Evolutionary conservation across 2,797 vertebrate genomes (phyloP).

Genomic region (Pseudocheirus occidentalis): DNA sequence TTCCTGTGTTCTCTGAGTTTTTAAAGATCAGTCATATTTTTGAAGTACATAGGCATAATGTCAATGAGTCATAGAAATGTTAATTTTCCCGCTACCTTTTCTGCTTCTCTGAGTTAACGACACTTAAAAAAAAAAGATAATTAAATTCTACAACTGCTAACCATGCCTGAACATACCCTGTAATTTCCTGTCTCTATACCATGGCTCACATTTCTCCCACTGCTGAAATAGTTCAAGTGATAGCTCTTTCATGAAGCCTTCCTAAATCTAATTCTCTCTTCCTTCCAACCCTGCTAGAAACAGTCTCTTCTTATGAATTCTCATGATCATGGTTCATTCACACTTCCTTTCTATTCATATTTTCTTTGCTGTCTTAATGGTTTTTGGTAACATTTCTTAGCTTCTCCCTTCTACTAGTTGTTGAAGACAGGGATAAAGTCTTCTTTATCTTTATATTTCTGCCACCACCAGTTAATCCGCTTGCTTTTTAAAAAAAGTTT

Average conservation of each 20-base stretch:
- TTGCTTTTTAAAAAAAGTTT: background rate
- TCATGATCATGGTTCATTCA: background rate
- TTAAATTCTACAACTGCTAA: background rate
- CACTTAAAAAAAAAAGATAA: background rate
- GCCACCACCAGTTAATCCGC: background rate
- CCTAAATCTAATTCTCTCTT: background rate
- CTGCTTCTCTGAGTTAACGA: conserved; percentile 21
- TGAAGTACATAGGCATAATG: conserved; percentile 64
- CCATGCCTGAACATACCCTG: background rate
- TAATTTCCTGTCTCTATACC: background rate
- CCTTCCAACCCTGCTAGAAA: background rate
- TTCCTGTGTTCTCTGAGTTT: conserved; percentile 48
- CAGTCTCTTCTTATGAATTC: background rate
- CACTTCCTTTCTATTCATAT: background rate
- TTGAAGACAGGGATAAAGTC: background rate
- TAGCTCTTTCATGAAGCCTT: background rate
- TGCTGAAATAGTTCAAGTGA: background rate
- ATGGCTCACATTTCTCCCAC: background rate
- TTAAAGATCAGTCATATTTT: conserved; percentile 58
- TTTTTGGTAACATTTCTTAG: background rate
- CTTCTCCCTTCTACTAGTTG: background rate
- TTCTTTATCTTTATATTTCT: background rate
- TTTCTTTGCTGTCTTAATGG: background rate
- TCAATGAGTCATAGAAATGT: conserved; percentile 58
- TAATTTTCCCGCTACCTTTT: conserved; percentile 31